Conservation (phyloP, 2,888 invertebrate species). For the Plutella xylostella region DNA sequence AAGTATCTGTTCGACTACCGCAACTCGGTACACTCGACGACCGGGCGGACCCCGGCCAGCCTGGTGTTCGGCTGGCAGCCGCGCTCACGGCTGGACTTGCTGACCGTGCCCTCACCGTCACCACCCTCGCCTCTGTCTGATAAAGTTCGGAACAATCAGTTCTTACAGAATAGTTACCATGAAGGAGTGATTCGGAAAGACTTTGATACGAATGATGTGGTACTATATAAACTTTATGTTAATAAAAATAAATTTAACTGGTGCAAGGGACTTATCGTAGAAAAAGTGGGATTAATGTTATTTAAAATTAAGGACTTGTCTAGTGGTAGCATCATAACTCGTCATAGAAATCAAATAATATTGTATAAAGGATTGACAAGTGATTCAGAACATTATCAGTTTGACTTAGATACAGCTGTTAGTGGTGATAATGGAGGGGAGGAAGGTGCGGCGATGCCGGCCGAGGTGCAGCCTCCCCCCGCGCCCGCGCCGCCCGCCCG, state of each 20-base stretch:
- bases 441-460: no score
- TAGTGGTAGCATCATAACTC: not conserved
- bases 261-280: not conserved
- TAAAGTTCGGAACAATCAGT: not conserved
- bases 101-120: not conserved
- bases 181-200: not conserved
- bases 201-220: not conserved
- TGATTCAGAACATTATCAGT: not conserved
- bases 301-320: not conserved
- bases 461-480: not conserved
- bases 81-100: not conserved
- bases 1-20: constrained; percentile 4
- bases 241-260: not conserved
- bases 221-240: not conserved
- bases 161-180: not conserved
- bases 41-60: not conserved
- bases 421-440: no score
- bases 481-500: not conserved
- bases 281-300: not conserved
- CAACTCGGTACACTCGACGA: not conserved
- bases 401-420: no score
- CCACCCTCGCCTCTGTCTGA: not conserved
- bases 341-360: not conserved
- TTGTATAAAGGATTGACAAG: not conserved
- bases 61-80: not conserved